Evolutionary conservation across 2,797 vertebrate genomes (phyloP).

Genomic region (Hypotaenidia philippensis): DNA sequence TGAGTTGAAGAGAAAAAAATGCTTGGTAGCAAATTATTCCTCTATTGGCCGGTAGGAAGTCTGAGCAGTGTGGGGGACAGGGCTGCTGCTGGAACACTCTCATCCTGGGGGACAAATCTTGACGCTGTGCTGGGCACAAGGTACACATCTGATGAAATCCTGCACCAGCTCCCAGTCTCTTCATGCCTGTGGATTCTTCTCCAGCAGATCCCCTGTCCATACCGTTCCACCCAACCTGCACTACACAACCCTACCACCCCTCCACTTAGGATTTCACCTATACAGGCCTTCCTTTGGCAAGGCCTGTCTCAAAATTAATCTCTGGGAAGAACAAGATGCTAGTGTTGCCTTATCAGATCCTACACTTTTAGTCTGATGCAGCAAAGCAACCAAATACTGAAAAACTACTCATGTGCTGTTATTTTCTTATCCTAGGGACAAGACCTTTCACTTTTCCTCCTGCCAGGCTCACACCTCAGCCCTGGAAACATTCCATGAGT

Average conservation of each 20-base stretch:
- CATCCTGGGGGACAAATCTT: no score
- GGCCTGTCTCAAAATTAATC: not conserved
- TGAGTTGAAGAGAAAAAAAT: not conserved
- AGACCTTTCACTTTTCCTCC: no score
- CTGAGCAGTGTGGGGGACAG: rapidly evolving
- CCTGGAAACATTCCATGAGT: no score
- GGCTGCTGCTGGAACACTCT: not conserved
- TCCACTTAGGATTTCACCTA: not conserved
- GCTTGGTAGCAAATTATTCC: not conserved
- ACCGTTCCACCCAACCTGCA: no score
- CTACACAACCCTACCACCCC: not conserved
- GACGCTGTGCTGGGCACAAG: rapidly evolving
- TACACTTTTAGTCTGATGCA: not conserved
- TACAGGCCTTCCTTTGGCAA: not conserved
- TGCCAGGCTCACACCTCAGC: no score
- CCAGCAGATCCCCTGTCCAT: not conserved
- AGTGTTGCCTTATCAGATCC: not conserved
- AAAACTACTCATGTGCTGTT: not conserved
- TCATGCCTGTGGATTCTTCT: not conserved
- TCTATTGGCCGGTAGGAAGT: no score
- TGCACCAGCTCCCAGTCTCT: not conserved
- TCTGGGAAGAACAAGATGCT: not conserved
- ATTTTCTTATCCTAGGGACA: no score
- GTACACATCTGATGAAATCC: rapidly evolving
- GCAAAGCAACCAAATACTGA: not conserved